Conservation (phyloP, 2,113 vertebrate species). For the Hucho hucho region DNA sequence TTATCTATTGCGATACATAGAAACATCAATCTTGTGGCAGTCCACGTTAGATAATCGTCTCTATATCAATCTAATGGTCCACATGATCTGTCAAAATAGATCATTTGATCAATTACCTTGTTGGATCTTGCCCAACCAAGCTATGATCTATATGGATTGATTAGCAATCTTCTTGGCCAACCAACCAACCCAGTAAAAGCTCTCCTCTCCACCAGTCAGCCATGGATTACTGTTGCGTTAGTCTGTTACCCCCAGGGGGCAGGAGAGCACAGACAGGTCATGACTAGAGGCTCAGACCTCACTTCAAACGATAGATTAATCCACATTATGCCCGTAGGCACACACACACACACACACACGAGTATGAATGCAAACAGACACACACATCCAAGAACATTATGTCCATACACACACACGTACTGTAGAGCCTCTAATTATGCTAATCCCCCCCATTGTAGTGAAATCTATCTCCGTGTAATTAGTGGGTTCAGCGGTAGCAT, state of each 20-base stretch:
- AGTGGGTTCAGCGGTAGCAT: slow-evolving; percentile 36
- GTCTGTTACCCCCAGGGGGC: slow-evolving; percentile 1
- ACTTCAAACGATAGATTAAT: slow-evolving; percentile 33
- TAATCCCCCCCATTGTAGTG: slow-evolving; percentile 44
- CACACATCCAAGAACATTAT: slow-evolving; percentile 6
- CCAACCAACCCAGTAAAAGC: neutral
- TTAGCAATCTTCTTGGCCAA: no score
- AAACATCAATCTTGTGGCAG: no score
- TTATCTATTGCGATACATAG: no score
- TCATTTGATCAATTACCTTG: no score
- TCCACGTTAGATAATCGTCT: no score
- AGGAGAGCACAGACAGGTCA: slow-evolving; percentile 7
- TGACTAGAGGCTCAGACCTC: slow-evolving; percentile 22
- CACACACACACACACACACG: slow-evolving; percentile 12
- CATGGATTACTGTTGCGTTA: slow-evolving; percentile 7
- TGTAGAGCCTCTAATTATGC: slow-evolving; percentile 39
- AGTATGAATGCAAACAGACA: neutral
- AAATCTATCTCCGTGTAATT: slow-evolving; percentile 45
- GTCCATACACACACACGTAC: slow-evolving; percentile 7
- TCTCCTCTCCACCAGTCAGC: neutral
- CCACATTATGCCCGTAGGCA: slow-evolving; percentile 22
- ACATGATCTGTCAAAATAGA: neutral
- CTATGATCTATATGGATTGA: neutral
- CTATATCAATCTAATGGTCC: neutral
- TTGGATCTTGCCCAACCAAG: neutral